Evolutionary conservation across 2,888 invertebrate species (phyloP).

Genomic region (Rutpela maculata): DNA sequence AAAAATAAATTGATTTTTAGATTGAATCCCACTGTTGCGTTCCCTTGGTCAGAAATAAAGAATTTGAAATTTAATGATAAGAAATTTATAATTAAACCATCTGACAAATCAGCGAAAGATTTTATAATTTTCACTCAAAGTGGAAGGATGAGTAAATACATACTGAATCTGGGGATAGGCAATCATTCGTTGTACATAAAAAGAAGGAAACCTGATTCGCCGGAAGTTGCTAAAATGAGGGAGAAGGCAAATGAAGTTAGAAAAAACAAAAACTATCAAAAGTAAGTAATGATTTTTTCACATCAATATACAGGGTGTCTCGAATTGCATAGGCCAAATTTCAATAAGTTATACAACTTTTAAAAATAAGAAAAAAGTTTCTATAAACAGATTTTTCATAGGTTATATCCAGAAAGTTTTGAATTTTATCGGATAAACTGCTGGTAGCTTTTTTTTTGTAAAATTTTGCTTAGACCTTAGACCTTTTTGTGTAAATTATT

Average conservation of each 20-base stretch:
- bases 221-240: constrained; percentile 99
- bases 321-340: too few relatives aligned
- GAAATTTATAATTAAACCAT: constrained; percentile 99
- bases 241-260: constrained; percentile 97
- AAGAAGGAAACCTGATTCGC: constrained; percentile 97
- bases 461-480: too few relatives aligned
- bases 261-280: constrained; percentile 79
- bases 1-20: constrained; percentile 72
- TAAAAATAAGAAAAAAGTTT: too few relatives aligned
- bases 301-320: too few relatives aligned
- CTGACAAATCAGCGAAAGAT: constrained; percentile 98
- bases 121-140: constrained; percentile 98
- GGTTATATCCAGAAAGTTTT: too few relatives aligned
- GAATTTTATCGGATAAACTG: too few relatives aligned
- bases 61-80: constrained; percentile 99
- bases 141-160: constrained; percentile 97
- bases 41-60: constrained; percentile 99
- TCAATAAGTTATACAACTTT: too few relatives aligned
- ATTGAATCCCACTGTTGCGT: constrained; percentile 97
- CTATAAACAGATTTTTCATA: too few relatives aligned
- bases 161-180: constrained; percentile 98
- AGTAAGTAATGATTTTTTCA: constrained; percentile 38
- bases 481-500: too few relatives aligned
- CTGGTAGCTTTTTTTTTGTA: too few relatives aligned
- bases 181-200: constrained; percentile 99